phyloP scores from a whole-genome alignment of 1,140 invertebrate species.

The Drosophila teissieri region DNA sequence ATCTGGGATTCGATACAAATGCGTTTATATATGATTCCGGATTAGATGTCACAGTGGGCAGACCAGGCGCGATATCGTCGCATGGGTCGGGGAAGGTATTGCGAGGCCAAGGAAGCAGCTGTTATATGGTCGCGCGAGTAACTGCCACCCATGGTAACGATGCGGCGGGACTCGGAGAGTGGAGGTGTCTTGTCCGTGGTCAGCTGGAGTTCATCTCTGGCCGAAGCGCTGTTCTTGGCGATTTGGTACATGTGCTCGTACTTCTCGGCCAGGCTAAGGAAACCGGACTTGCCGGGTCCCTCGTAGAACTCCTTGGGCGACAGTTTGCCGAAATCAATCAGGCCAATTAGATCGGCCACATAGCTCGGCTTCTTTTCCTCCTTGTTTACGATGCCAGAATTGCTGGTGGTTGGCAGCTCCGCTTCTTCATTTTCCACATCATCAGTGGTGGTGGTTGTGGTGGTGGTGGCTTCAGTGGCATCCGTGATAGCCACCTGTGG shows the following conservation, averaged over 20 bases:
- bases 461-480: background rate
- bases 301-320: slow-evolving; percentile 21
- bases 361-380: background rate
- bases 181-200: background rate
- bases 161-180: background rate
- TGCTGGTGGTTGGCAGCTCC: background rate
- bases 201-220: slow-evolving; percentile 3
- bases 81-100: background rate
- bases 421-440: background rate
- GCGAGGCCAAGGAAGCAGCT: background rate
- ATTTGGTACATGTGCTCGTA: slow-evolving; percentile 32
- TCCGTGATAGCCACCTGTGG: accelerated
- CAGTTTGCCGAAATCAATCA: slow-evolving; percentile 7
- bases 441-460: too few species aligned
- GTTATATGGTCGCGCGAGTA: background rate
- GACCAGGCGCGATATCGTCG: slow-evolving; percentile 8
- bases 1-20: background rate
- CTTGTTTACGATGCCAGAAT: too few species aligned
- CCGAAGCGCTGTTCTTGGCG: background rate
- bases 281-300: slow-evolving; percentile 15
- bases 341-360: background rate
- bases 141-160: background rate
- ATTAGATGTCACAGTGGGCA: background rate
- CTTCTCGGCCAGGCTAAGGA: slow-evolving; percentile 10
- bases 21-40: background rate